Evolutionary conservation across 2,888 invertebrate genomes (phyloP), one percentile per base, ranked within the genome.

Genomic region (Hydrotaea cyrtoneurina): DNA sequence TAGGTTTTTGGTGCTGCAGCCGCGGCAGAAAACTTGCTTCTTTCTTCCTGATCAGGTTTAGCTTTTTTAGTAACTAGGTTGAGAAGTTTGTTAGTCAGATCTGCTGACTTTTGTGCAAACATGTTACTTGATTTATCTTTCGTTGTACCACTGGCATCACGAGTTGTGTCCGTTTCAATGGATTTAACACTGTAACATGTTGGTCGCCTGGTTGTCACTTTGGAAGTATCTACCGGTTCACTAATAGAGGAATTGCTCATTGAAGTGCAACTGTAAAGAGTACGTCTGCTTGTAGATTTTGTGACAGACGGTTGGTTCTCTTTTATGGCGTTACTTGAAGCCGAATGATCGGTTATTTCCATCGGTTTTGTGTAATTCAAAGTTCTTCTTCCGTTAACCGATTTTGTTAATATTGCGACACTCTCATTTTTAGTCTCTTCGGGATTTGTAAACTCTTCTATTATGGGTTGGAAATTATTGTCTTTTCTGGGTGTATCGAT

Each of bases 341-440:
- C n/a, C 66, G 75, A 19, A 0, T 3, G 17, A 1, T 46, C 69
- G 0, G 86, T 80, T 11, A 87, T 82, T 13, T 89, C 88, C 43
- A 88, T 78, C 11, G 88, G 73, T 74, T 86, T 80, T 31, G 82
- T 80, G 0, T 85, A 85, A 72, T 85, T 87, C 36, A 86, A 86
- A 17, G 88, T 88, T 31, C 87, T 85, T 17, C 87, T 71, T 39
- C 31, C 62, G 31, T 1, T 39, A 8, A 13, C 17, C 8, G 39
- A 17, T 43, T 69, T 23, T 69, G 21, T 69, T 5, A 23, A 10
- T 8, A 19, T 11, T 64, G 3, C 64, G 8, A 21, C 31, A n/a
- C 5, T 2, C 17, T 26, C 31, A 2, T 17, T 36, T 13, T 66
- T 1, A 19, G 5, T n/a, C 0, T 62, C 59, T 11, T 19, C 15